Base-by-base conservation (phyloP, 2,797 vertebrate genomes). In the Xenopus petersii region DNA sequence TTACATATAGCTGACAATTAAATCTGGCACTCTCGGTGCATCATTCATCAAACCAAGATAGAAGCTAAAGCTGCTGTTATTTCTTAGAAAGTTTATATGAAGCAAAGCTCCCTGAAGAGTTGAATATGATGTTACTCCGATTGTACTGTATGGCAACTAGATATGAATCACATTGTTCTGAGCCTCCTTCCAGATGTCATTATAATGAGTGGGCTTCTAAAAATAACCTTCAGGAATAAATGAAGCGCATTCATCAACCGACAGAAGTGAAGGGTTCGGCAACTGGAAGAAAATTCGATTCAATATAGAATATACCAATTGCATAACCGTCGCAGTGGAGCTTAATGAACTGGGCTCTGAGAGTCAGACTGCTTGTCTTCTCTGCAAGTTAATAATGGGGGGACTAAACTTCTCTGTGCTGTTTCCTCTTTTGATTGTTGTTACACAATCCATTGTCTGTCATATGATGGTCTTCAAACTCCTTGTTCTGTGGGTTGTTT, bases 141-240 rank as follows among this genome's bases (percentile, higher is more conserved):
- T 12, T 26, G 15, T 71, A 51, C 64, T 26, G 61, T 17, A 12
- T 51, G 64, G 56, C 49, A 51, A 13, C 36, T 51, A 30, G 51
- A 79, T 16, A 70, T 74, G 76, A 79, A 74, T 79, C 76, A 79
- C 55, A 26, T 10, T 63, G 12, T 30, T 70, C 54, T 11, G 36
- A 30, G 61, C 71, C 54, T 54, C 36, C 49, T 70, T 70, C 71
- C 54, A 70, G 60, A 65, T 79, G 76, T 79, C 76, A 73, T 54
- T 54, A 61, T 74, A 79, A 70, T 79, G 76, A 79, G n/a, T 58
- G 42, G 16, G 51, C 64, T 74, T 65, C 76, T 74, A 79, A 70
- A 74, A 74, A 79, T 79, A 79, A 17, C 55, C 66, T 21, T 59
- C 46, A 74, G 26, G 51, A 79, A 56, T 16, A 73, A 61, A 63